Evolutionary conservation across 1,140 invertebrate species (phyloP).

Genomic region (Drosophila oshimai): DNA sequence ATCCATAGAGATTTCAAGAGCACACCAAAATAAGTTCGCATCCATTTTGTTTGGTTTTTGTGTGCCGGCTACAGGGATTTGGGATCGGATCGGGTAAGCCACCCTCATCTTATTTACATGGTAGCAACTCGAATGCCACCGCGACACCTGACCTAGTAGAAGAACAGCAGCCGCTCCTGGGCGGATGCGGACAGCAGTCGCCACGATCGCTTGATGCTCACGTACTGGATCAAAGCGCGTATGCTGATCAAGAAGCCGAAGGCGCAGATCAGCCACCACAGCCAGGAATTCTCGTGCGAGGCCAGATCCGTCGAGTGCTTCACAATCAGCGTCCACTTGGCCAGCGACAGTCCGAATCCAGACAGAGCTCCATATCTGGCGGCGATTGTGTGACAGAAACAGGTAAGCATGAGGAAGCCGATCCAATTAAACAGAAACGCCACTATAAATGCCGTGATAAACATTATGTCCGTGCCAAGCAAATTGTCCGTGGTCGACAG

Average conservation of each 20-base stretch:
- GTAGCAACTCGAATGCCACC: constrained; percentile 26
- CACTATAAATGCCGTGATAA: constrained; percentile 93
- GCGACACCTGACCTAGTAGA: constrained; percentile 87
- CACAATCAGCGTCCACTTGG: constrained; percentile 97
- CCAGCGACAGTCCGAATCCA: constrained; percentile 95
- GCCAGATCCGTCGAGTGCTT: constrained; percentile 94
- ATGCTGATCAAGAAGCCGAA: constrained; percentile 95
- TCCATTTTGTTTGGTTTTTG: constrained; percentile 19
- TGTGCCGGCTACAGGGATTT: constrained; percentile 3
- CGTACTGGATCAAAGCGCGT: constrained; percentile 93
- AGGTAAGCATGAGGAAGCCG: constrained; percentile 94
- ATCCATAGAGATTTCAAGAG: not conserved
- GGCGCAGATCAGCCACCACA: constrained; percentile 95
- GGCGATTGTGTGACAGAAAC: constrained; percentile 96
- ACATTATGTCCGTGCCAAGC: constrained; percentile 94
- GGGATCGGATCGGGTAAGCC: constrained; percentile 25
- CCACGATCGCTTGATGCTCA: constrained; percentile 95
- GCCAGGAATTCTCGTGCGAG: constrained; percentile 93
- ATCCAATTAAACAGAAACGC: constrained; percentile 97
- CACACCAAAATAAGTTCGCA: constrained; percentile 20
- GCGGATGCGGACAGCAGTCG: constrained; percentile 91
- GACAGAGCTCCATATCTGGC: constrained; percentile 95
- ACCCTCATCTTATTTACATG: constrained; percentile 65
- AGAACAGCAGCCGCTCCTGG: constrained; percentile 93
- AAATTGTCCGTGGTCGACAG: constrained; percentile 88